A percentile compares a stretch with the other conserved stretches of the same genome.
Conservation (phyloP, 2,888 invertebrate species). For the Blastobasis adustella region DNA sequence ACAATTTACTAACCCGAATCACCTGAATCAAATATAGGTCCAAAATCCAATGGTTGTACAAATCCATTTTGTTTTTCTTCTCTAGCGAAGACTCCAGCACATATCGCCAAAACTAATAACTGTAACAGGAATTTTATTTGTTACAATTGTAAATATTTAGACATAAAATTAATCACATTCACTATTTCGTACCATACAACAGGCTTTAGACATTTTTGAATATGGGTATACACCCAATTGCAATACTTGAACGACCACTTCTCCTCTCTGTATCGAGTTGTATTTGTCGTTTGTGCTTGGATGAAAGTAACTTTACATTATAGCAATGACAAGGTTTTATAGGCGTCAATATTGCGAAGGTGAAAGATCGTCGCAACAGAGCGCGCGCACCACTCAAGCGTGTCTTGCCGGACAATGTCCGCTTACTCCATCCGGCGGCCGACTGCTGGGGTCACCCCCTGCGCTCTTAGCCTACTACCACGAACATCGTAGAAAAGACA, state of each 20-base stretch:
- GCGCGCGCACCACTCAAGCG: slow-evolving; percentile 65
- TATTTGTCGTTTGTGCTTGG: slow-evolving; percentile 60
- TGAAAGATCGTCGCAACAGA: slow-evolving; percentile 70
- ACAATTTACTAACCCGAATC: slow-evolving; percentile 41
- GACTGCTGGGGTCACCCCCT: slow-evolving; percentile 37
- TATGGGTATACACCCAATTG: slow-evolving; percentile 61
- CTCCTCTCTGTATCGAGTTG: slow-evolving; percentile 45
- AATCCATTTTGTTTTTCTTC: slow-evolving; percentile 56
- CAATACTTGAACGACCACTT: slow-evolving; percentile 29
- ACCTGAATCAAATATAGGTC: slow-evolving; percentile 63
- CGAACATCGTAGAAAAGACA: too few relatives aligned
- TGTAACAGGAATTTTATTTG: slow-evolving; percentile 28
- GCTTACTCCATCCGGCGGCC: slow-evolving; percentile 59
- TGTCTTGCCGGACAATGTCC: slow-evolving; percentile 65
- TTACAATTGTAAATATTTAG: too few relatives aligned
- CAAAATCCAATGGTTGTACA: slow-evolving; percentile 72
- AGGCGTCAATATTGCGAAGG: slow-evolving; percentile 73
- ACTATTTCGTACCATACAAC: slow-evolving; percentile 51
- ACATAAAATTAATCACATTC: neutral
- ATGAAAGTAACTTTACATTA: slow-evolving; percentile 71
- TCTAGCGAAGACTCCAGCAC: slow-evolving; percentile 46
- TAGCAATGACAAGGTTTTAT: slow-evolving; percentile 72
- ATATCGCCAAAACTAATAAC: slow-evolving; percentile 60
- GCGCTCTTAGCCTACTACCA: slow-evolving; percentile 5
- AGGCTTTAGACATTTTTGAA: slow-evolving; percentile 50